Evolutionary conservation across 2,113 vertebrate species (phyloP).

Genomic region (Podarcis cretensis): DNA sequence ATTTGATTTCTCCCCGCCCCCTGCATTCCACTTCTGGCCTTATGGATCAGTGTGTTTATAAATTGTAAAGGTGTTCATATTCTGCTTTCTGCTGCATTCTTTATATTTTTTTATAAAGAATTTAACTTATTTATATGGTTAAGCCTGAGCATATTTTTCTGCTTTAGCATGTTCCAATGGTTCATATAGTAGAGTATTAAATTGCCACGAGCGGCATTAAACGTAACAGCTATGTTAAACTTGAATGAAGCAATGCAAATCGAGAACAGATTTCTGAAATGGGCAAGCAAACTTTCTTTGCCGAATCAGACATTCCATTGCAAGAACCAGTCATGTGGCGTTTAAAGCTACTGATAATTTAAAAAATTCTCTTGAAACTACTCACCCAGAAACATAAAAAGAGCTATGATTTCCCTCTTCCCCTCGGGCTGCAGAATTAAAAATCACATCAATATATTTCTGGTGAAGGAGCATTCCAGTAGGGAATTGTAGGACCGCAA

Average conservation of each 20-base stretch:
- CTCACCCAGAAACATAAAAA: slow-evolving; percentile 31
- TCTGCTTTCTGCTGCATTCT: slow-evolving; percentile 57
- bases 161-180: slow-evolving; percentile 68
- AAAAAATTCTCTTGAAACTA: slow-evolving; percentile 34
- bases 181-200: slow-evolving; percentile 64
- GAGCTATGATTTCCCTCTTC: neutral
- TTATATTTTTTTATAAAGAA: slow-evolving; percentile 56
- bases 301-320: slow-evolving; percentile 47
- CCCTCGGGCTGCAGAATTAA: slow-evolving; percentile 26
- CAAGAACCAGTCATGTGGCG: slow-evolving; percentile 44
- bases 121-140: slow-evolving; percentile 58
- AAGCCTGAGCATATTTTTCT: slow-evolving; percentile 65
- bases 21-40: slow-evolving; percentile 3
- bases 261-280: slow-evolving; percentile 51
- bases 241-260: slow-evolving; percentile 52
- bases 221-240: slow-evolving; percentile 49
- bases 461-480: slow-evolving; percentile 42
- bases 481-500: fast-evolving
- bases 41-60: slow-evolving; percentile 54
- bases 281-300: slow-evolving; percentile 43
- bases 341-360: slow-evolving; percentile 33
- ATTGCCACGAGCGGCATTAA: slow-evolving; percentile 52
- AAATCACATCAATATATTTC: slow-evolving; percentile 28
- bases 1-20: neutral
- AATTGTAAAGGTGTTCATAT: slow-evolving; percentile 46